Evolutionary conservation across 2,888 invertebrate genomes (phyloP).

Genomic region (Mythimna albipuncta): DNA sequence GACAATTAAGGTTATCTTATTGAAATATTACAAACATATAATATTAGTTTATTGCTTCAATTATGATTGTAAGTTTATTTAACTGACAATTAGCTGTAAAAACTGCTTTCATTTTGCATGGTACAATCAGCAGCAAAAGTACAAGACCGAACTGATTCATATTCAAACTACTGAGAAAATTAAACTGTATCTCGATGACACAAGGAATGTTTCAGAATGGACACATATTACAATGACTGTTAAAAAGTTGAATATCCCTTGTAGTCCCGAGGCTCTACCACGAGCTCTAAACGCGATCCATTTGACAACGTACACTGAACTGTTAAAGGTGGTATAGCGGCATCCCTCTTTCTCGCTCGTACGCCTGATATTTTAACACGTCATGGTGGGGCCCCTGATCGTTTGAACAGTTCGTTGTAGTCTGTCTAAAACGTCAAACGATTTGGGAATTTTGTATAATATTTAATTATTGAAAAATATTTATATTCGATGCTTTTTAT

Average conservation of each 20-base stretch:
- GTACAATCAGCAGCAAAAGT: background rate
- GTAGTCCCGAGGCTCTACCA: background rate
- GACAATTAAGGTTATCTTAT: background rate
- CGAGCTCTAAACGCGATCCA: too few species aligned
- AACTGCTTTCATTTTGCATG: slow-evolving; percentile 1
- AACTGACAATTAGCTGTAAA: background rate
- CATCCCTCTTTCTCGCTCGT: too few species aligned
- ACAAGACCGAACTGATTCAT: too few species aligned
- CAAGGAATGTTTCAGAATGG: background rate
- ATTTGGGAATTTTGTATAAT: too few species aligned
- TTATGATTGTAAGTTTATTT: background rate
- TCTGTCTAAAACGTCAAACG: too few species aligned
- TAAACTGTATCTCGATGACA: background rate
- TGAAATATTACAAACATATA: background rate
- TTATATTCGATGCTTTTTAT: too few species aligned
- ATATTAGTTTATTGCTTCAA: background rate
- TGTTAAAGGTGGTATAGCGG: too few species aligned
- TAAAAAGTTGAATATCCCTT: background rate
- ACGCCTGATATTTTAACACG: too few species aligned
- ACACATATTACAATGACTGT: background rate
- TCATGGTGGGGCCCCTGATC: background rate
- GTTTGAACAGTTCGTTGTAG: background rate
- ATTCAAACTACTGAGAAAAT: background rate
- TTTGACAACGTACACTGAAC: too few species aligned
- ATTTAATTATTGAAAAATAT: too few species aligned